Evolutionary conservation across 2,888 invertebrate genomes (phyloP), one percentile per base, ranked within the genome.

Genomic region (Coelinius sp.): DNA sequence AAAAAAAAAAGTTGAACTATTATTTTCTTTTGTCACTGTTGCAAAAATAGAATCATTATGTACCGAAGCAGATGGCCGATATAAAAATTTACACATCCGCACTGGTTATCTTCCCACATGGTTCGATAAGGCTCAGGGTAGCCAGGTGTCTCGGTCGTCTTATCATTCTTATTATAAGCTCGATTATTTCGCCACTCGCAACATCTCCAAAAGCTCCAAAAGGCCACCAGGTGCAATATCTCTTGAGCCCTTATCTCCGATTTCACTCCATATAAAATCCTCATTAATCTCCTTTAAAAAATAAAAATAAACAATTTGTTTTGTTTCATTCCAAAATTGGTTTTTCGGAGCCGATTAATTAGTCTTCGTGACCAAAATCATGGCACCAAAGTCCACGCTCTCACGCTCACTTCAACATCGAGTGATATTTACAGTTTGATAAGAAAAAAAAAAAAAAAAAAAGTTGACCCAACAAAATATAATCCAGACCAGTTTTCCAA

Each of bases 381-480:
- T 59, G 17, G 22, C 31, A 17, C 20, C 35, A 59, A 35, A 59
- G 35, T 59, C 59, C 35, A 35, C 20, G 59, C 17, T 59, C 59
- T 59, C 59, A 59, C 59, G 59, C 59, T 59, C 20, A 41, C 35
- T 35, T 35, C 5, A 35, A 12, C n/a, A n/a, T 41, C 53, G 17
- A 59, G 20, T 59, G 31, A 59, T 59, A 59, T 59, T 56, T 59
- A 59, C 59, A n/a, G 31, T 35, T n/a, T 59, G 59, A 59, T 59
- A 35, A 46, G 35, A 31, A 27, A 56, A 46, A 46, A 46, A 22
- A 49, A 22, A n/a, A n/a, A n/a, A n/a, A n/a, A n/a, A n/a, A 59
- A 31, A 20, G 20, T 59, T 31, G 31, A 10, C 7, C 59, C 59
- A 59, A 59, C 59, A 59, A 59, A 59, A 35, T 59, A 59, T 22